Base-by-base conservation (phyloP, 2,888 invertebrate genomes). In the Stegana nigrithorax region DNA sequence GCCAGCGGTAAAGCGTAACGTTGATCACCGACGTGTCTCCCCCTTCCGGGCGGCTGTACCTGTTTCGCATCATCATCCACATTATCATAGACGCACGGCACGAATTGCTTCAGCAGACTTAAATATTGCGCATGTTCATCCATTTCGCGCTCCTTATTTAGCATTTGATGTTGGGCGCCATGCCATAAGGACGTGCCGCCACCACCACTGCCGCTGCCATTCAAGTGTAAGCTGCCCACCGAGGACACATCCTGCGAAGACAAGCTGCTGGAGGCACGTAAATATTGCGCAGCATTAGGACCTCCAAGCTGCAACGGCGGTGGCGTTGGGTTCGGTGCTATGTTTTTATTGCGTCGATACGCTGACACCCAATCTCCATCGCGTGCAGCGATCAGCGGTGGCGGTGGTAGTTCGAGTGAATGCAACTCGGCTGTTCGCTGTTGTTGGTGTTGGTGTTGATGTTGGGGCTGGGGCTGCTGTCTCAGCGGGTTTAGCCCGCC, bases 81-180 rank as follows among this genome's bases (percentile, higher is more conserved):
- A 10, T 66, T 59, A 55, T 71, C 67, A 51, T 75, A 78, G 1
- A 75, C 60, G 51, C 69, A 66, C 19, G 73, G 67, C 29, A 71
- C 65, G 59, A 66, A 42, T 66, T 81, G 61, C 62, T 71, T 58
- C 45, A 81, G 64, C 25, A 82, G 71, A 23, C 60, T 51, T 0
- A 67, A 21, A 7, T 75, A 75, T 4, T 73, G 67, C 19, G 61
- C 70, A 27, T 71, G 81, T 26, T 78, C 75, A 42, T 75, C 74
- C 45, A 73, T 72, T 12, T 75, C 73, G 2, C 70, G 73, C 45
- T 73, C 77, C 51, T 75, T 17, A 10, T 12, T 1, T 8, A 29
- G 7, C 2, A 29, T 25, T 53, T 29, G 39, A 42, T 67, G 68
- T 4, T 63, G 63, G 17, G 67, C 67, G 44, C 69, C 67, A 10